Evolutionary conservation across 2,113 vertebrate genomes (phyloP).

Genomic region (Sciurus niger): DNA sequence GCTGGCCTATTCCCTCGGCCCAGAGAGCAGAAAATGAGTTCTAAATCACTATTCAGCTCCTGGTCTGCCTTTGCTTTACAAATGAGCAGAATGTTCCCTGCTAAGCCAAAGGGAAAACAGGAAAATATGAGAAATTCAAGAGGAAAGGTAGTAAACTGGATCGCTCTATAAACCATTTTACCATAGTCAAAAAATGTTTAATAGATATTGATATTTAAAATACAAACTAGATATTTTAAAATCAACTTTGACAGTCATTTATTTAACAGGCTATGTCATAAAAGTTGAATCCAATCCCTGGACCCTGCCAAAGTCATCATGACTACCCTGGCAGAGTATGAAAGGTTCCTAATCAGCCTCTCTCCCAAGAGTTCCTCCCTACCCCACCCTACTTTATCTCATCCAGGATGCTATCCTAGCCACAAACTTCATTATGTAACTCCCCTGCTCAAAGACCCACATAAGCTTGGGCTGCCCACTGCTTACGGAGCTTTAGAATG

Average conservation of each 20-base stretch:
- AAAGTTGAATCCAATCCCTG: background rate
- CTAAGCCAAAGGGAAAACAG: conserved; percentile 52
- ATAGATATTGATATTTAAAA: background rate
- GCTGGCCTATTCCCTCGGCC: background rate
- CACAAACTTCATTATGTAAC: background rate
- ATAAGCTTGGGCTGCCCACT: no score
- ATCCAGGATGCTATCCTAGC: background rate
- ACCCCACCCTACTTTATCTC: background rate
- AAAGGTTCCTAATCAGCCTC: background rate
- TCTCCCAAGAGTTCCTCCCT: background rate
- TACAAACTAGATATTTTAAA: background rate
- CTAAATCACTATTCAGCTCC: conserved; percentile 21
- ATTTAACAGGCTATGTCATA: background rate
- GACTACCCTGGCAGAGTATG: background rate
- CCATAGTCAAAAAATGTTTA: background rate
- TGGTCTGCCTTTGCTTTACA: background rate
- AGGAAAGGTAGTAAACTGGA: background rate
- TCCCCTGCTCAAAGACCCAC: background rate
- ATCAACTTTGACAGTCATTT: background rate
- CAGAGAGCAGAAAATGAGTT: conserved; percentile 38
- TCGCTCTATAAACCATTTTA: background rate
- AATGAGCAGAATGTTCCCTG: conserved; percentile 27
- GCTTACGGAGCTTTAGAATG: background rate
- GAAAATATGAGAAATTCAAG: conserved; percentile 6
- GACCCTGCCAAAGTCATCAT: background rate